phyloP scores from a whole-genome alignment of 92 coral and sea anemone species.

The Bergia sp. region DNA sequence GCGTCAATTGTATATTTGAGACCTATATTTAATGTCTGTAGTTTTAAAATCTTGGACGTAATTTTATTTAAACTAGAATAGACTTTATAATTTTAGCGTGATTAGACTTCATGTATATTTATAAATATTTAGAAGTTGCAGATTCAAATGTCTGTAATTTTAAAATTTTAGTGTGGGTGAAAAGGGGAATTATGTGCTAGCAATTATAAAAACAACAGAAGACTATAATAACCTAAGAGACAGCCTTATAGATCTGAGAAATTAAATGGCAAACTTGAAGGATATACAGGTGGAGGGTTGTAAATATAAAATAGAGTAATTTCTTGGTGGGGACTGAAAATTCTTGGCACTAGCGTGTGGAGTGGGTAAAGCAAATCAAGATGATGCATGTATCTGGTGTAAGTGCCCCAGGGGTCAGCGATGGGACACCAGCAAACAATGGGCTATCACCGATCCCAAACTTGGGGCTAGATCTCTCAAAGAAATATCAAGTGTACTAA shows the following conservation, averaged over 20 bases:
- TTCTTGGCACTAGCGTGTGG: constrained; percentile 72
- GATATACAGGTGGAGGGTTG: constrained; percentile 37
- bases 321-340: constrained; percentile 75
- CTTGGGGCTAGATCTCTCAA: constrained; percentile 57
- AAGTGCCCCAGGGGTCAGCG: constrained; percentile 53
- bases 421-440: constrained; percentile 55
- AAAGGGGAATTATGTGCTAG: constrained; percentile 21
- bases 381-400: constrained; percentile 75
- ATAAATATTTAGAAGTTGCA: too few relatives aligned
- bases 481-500: constrained; percentile 49
- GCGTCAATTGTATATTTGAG: too few relatives aligned
- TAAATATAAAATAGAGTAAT: too few relatives aligned
- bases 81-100: too few relatives aligned
- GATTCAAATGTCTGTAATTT: too few relatives aligned
- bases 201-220: constrained; percentile 47
- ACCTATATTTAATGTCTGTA: too few relatives aligned
- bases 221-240: constrained; percentile 47
- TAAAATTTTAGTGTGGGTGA: too few relatives aligned
- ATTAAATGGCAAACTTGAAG: constrained; percentile 43
- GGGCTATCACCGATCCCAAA: constrained; percentile 53
- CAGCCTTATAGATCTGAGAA: constrained; percentile 44
- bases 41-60: too few relatives aligned
- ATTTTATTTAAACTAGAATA: too few relatives aligned
- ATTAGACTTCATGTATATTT: too few relatives aligned
- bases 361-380: constrained; percentile 61